Evolutionary conservation across 1,140 invertebrate species (phyloP), one percentile per base, ranked within the genome.

Genomic region (Apis cerana): DNA sequence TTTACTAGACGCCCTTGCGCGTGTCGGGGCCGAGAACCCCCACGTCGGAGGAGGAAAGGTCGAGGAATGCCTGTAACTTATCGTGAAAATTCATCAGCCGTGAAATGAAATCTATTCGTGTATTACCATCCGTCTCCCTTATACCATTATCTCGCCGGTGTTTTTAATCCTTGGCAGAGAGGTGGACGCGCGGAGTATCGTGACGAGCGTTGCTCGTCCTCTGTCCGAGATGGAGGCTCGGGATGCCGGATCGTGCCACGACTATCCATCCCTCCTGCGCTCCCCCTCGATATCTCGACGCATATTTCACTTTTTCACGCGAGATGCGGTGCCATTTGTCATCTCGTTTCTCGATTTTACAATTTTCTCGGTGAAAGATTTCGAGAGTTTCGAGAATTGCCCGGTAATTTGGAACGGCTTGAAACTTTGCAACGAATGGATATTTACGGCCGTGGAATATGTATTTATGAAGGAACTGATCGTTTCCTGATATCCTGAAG

Each of bases 1-100:
- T 88, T 89, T 89, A 88, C 87, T 86, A 84, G 64, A 89, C 82
- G 65, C 50, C 56, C 65, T 78, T 79, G 33, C 33, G 33, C 33
- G 33, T 43, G 70, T 76, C 84, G 77, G 62, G 8, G 1, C 27
- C 33, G 33, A 70, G 84, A 89, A 88, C 75, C 84, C 84, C 79
- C 88, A 86, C 88, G 87, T 86, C 5, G 33, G 75, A 80, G 77
- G 78, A 76, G 23, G 58, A 64, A 21, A 59, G 58, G 3, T 58
- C 62, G 58, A 50, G 33, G 19, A 62, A 54, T 17, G 70, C 17
- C 27, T 58, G 27, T 9, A 21, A 17, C 54, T 86, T 85, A 81
- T 72, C 83, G 33, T 21, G 65, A 13, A 43, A 80, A 75, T n/a
- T 77, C 64, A 27, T 74, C 65, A 67, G 19, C 15, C 72, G 17